These are phyloP conservation scores for Notothenia coriiceps DNA, from an alignment of 2,113 vertebrate species.

Conservation along the genomic window DNA sequence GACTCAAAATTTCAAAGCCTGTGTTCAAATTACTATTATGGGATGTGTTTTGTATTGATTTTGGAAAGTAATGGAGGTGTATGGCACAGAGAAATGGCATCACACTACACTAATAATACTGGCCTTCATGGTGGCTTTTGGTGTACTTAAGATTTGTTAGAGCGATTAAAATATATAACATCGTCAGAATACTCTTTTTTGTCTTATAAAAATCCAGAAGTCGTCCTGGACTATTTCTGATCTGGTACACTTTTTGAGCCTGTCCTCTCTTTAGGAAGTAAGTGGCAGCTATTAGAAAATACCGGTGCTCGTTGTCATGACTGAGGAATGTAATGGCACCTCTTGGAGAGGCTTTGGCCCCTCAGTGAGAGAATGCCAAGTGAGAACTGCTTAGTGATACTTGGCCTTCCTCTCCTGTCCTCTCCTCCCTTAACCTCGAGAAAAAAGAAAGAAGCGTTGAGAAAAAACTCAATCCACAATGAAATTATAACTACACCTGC, in stretches of 20 bases:
- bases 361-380: conserved; percentile 46
- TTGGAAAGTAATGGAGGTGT: neutral
- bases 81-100: neutral
- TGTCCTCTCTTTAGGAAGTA: conserved; percentile 31
- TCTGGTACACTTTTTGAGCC: neutral
- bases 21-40: neutral
- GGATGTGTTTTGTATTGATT: neutral
- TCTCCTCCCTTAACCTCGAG: neutral
- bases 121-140: neutral
- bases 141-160: neutral
- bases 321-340: conserved; percentile 71
- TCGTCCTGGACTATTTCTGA: neutral
- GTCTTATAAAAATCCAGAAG: neutral
- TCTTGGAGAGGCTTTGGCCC: conserved; percentile 52
- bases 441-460: neutral
- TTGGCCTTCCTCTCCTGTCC: conserved; percentile 25
- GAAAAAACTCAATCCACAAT: neutral
- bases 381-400: conserved; percentile 27
- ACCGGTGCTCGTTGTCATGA: conserved; percentile 64
- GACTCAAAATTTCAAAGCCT: no score
- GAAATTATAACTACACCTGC: neutral
- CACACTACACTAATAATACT: neutral
- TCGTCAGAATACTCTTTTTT: neutral
- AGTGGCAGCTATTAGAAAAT: conserved; percentile 59
- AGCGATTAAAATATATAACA: neutral